Evolutionary conservation across 2,113 vertebrate genomes (phyloP), one percentile per base, ranked within the genome.

Genomic region (Paedocypris sp.): DNA sequence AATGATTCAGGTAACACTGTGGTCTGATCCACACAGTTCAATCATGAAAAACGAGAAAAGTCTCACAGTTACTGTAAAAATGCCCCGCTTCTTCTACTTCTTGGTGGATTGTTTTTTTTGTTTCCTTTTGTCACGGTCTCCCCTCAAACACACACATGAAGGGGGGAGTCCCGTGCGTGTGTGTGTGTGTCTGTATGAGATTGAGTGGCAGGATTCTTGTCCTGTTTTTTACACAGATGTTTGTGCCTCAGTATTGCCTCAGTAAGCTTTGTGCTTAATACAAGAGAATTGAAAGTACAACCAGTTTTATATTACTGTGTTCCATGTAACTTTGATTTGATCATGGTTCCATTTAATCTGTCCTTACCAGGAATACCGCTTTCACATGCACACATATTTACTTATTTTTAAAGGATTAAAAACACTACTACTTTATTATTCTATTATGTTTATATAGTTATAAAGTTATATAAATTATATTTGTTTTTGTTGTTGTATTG

Each of bases 21-120:
- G 65, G 36, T 29, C 5, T 3, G 19, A 15, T 38, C 19, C 41
- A 11, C 46, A 54, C 6, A 23, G 16, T 49, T 69, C 54, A 73
- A 59, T 41, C 43, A 50, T 3, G 16, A 23, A 15, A 49, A 28
- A 42, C 16, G 23, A 22, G 20, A n/a, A n/a, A n/a, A n/a, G n/a
- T n/a, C n/a, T n/a, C n/a, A 52, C 51, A 62, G 50, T 81, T 78
- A 74, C 79, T 49, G 78, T 79, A 83, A 81, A 49, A 38, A 53
- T 60, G 58, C 29, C 56, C 61, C 66, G 54, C 28, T n/a, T 35
- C 18, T 25, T 47, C 45, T 35, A 19, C 43, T 56, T 29, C 31
- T 16, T 43, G 26, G 26, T 25, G 15, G 47, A 60, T 32, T 33
- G 8, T 53, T 33, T 65, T 33, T 41, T 68, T 32, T 48, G 61